These are phyloP conservation scores for Cossypha dichroa DNA, from an alignment of 2,797 vertebrate species.

Conservation along the genomic window DNA sequence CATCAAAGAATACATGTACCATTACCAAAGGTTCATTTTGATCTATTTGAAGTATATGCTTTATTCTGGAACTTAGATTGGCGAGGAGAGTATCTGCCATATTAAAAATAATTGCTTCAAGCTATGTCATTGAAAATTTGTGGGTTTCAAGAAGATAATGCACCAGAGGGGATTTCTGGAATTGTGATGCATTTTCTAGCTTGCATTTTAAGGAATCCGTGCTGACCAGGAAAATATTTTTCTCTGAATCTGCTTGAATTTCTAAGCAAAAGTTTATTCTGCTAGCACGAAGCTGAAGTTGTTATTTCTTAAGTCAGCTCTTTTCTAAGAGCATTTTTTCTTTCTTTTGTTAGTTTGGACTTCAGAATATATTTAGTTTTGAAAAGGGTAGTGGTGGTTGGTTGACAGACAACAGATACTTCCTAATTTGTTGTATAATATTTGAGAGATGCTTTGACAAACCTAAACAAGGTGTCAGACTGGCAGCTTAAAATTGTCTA, in stretches of 20 bases:
- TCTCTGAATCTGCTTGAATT: background rate
- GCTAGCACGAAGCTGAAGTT: background rate
- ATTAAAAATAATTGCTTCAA: background rate
- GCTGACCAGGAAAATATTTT: background rate
- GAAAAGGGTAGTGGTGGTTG: background rate
- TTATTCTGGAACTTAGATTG: background rate
- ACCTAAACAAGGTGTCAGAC: background rate
- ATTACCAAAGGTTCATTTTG: background rate
- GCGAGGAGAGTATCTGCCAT: background rate
- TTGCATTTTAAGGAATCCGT: background rate
- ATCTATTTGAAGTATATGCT: background rate
- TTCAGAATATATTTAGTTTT: background rate
- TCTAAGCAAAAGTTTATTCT: slow-evolving; percentile 42
- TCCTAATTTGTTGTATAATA: background rate
- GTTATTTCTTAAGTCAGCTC: background rate
- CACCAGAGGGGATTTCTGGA: background rate
- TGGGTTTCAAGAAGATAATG: background rate
- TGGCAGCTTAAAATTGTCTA: background rate
- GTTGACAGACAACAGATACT: background rate
- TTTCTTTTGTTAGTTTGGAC: background rate
- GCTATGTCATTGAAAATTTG: background rate
- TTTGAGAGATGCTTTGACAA: background rate
- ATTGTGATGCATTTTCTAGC: background rate
- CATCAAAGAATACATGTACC: background rate
- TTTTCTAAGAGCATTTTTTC: background rate